Evolutionary conservation across 2,113 vertebrate species (phyloP).

Genomic region (Nesogale talazaci): DNA sequence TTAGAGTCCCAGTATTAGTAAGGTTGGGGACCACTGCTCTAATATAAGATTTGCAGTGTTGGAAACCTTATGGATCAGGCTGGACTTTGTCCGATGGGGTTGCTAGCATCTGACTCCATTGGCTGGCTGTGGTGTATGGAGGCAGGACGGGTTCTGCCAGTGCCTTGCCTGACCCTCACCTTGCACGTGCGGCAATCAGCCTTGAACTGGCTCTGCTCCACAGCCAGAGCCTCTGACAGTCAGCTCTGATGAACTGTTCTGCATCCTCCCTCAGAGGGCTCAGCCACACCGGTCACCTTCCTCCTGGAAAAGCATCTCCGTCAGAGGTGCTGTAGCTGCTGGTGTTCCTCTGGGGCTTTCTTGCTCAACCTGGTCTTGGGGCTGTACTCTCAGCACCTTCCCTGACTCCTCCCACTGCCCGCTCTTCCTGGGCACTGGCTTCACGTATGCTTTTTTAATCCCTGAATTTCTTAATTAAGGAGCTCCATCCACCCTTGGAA

Average conservation of each 20-base stretch:
- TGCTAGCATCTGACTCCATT: neutral
- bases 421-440: neutral
- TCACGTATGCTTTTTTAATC: neutral
- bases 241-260: no score
- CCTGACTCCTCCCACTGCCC: no score
- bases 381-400: neutral
- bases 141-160: neutral
- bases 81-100: neutral
- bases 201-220: neutral
- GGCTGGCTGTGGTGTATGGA: neutral
- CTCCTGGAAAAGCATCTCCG: neutral
- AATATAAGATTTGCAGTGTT: neutral
- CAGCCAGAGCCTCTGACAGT: neutral
- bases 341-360: neutral
- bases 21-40: neutral
- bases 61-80: neutral
- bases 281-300: neutral
- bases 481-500: neutral
- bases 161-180: neutral
- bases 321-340: neutral
- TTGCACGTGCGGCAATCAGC: neutral
- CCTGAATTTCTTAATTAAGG: neutral
- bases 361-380: neutral
- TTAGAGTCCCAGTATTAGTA: no score
- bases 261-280: no score